Evolutionary conservation across 2,797 vertebrate species (phyloP), one percentile per base, ranked within the genome.

Genomic region (Sebastes matsubarae): DNA sequence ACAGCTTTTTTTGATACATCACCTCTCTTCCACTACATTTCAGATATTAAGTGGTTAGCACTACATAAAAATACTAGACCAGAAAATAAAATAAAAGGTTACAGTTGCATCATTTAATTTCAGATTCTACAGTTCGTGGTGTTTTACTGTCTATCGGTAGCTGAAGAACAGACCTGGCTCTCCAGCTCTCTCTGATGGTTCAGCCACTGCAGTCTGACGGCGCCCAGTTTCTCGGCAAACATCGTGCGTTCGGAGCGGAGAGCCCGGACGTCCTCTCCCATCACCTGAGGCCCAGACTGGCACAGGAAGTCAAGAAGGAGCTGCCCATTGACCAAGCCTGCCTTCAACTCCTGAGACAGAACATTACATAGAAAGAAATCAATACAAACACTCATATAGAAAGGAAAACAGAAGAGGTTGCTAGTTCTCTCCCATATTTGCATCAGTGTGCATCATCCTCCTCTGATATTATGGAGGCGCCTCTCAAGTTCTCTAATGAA

Each of bases 261-360:
- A 42, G 96, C 90, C 2, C 94, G 93, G 25, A 70, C 5, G 8
- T 97, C 94, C 0, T 92, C 93, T 38, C 84, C 93, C 50, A 91
- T 91, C 69, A 93, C 93, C 87, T 94, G 96, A 78, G 96, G 95
- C 22, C 96, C 88, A 0, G 96, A 96, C 93, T 98, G 97, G 90
- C 96, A 97, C 81, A 99, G 95, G 83, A 95, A 97, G 72, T 99
- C 97, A 0, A 98, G 93, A 7, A 95, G 90, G 76, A 95, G 95
- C 79, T 98, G 97, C 52, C 95, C 96, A 1, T 93, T 95, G 86
- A 88, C 91, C 92, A 96, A 68, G 81, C 97, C 96, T 83, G 94
- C 94, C 87, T 95, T 94, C 38, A 95, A 93, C 60, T 86, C 96
- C 98, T 99, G 67, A 60, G 61, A 22, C 89, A 79, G 18, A 25